Conservation (phyloP, 1,140 invertebrate species). For the Metaphire vulgaris region DNA sequence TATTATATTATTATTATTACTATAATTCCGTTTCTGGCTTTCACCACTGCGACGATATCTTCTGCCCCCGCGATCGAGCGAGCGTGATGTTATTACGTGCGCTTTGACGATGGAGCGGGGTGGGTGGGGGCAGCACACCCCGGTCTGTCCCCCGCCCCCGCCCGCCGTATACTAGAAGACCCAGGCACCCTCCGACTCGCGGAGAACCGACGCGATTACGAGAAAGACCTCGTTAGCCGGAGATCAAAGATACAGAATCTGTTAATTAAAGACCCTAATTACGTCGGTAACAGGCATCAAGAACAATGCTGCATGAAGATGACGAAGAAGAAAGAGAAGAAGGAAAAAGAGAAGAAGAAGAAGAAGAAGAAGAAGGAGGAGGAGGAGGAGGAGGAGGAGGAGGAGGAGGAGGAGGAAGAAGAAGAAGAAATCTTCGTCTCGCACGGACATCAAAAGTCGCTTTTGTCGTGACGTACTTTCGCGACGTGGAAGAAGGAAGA, state of each 20-base stretch:
- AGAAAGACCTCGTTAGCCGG: neutral
- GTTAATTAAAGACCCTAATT: conserved; percentile 3
- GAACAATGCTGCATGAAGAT: neutral
- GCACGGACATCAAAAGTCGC: neutral
- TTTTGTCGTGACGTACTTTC: neutral
- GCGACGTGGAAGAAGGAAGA: neutral
- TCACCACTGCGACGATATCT: too few species aligned
- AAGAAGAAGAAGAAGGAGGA: neutral
- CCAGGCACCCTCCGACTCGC: too few species aligned
- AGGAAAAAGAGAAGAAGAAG: neutral
- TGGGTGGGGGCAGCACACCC: too few species aligned
- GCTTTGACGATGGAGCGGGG: too few species aligned
- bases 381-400: neutral
- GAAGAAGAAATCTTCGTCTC: neutral
- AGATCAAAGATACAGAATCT: neutral
- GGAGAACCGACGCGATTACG: too few species aligned
- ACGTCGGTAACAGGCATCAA: neutral
- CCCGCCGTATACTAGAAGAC: too few species aligned
- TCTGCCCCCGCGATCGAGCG: too few species aligned
- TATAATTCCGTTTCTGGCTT: too few species aligned
- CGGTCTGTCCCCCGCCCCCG: too few species aligned
- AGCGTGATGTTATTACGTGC: too few species aligned
- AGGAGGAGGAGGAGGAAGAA: neutral
- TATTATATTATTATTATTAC: too few species aligned
- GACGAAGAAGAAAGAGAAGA: neutral